phyloP scores from a whole-genome alignment of 23 tunicate species.

The Styela plicata region DNA sequence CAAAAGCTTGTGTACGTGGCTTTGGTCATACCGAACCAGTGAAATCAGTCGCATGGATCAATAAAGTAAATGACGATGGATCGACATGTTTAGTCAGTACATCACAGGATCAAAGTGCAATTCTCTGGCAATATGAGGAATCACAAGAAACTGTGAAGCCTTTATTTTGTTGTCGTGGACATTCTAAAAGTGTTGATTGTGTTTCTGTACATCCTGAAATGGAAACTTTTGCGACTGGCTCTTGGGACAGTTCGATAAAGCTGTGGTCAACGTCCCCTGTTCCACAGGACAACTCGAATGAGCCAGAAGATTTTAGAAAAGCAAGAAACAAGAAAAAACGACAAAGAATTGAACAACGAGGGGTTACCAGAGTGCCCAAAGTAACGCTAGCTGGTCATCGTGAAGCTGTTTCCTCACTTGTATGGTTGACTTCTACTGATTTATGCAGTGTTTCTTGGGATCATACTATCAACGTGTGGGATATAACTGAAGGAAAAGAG shows the following conservation, averaged over 20 bases:
- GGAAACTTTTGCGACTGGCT: slow-evolving; percentile 55
- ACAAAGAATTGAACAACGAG: slow-evolving; percentile 51
- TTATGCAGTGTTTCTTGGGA: slow-evolving; percentile 85
- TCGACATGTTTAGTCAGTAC: slow-evolving; percentile 27
- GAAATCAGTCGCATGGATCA: slow-evolving; percentile 61
- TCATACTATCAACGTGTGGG: slow-evolving; percentile 75
- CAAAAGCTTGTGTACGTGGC: slow-evolving; percentile 20
- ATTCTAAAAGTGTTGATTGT: slow-evolving; percentile 72
- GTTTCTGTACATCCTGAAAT: slow-evolving; percentile 38
- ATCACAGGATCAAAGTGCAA: slow-evolving; percentile 71
- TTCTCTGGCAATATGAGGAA: slow-evolving; percentile 51
- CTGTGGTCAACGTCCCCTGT: slow-evolving; percentile 72
- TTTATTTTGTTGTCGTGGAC: slow-evolving; percentile 75
- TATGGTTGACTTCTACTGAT: slow-evolving; percentile 47
- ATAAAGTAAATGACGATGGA: neutral
- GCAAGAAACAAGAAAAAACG: slow-evolving; percentile 49
- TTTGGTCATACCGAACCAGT: slow-evolving; percentile 80
- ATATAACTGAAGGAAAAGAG: slow-evolving; percentile 44
- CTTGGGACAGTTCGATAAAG: slow-evolving; percentile 73
- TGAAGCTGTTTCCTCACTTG: slow-evolving; percentile 63
- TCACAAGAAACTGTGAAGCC: slow-evolving; percentile 33
- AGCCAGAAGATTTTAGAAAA: slow-evolving; percentile 33
- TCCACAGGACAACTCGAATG: slow-evolving; percentile 48
- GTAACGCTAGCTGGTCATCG: slow-evolving; percentile 69
- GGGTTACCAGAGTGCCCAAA: slow-evolving; percentile 59